These are phyloP conservation scores for Ephialtes manifestator DNA, from an alignment of 2,888 invertebrate species.

Conservation along the genomic window DNA sequence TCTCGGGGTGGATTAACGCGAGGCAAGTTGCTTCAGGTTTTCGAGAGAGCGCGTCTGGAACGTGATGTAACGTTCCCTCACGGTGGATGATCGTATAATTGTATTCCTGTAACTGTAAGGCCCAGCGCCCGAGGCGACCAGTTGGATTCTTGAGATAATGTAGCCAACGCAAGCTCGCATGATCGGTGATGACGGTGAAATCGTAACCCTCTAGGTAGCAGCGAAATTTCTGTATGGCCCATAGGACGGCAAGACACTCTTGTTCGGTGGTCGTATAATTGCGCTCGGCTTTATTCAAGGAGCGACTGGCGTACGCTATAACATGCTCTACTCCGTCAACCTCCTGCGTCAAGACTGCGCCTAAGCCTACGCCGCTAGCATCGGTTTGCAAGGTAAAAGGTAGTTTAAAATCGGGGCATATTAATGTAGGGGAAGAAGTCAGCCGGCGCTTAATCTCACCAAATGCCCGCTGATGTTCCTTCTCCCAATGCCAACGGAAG, in stretches of 20 bases:
- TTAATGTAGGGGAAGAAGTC: no score
- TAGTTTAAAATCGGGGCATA: no score
- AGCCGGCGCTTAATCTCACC: no score
- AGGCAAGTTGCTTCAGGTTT: background rate
- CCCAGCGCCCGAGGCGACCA: conserved; percentile 70
- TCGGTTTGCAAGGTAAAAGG: no score
- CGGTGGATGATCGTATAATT: conserved; percentile 64
- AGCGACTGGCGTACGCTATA: conserved; percentile 69
- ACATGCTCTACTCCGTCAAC: conserved; percentile 54
- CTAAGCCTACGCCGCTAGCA: no score
- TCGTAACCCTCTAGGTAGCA: conserved; percentile 69
- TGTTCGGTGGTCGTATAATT: conserved; percentile 66
- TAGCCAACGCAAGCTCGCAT: conserved; percentile 70
- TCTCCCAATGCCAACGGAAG: no score
- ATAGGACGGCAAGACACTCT: conserved; percentile 71
- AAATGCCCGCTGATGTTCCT: no score
- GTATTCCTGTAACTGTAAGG: conserved; percentile 68
- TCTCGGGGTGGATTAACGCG: background rate
- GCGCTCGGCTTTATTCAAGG: conserved; percentile 54
- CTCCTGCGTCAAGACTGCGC: no score
- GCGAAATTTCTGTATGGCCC: conserved; percentile 66
- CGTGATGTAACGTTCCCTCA: conserved; percentile 55
- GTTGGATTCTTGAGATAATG: conserved; percentile 67
- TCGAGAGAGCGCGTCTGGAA: conserved; percentile 66
- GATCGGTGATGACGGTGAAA: conserved; percentile 71